Evolutionary conservation across 2,113 vertebrate species (phyloP), one percentile per base, ranked within the genome.

Genomic region (Pristiophorus japonicus): DNA sequence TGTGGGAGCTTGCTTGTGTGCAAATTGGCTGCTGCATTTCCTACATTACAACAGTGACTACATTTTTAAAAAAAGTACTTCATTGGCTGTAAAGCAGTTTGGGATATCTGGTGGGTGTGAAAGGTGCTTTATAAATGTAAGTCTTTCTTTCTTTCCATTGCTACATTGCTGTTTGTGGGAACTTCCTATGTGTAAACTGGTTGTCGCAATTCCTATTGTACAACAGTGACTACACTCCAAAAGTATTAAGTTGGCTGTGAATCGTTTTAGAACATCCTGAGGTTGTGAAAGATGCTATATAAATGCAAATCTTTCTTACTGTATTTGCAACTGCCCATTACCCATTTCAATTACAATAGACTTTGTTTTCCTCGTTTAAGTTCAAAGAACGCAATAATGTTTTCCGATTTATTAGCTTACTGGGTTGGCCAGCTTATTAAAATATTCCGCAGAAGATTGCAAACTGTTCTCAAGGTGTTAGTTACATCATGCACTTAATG

Each of bases 381-480:
- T 38, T 38, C 87, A 38, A 63, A 63, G 30, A 92, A 63, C 59
- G 38, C 55, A 63, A 38, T 20, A 20, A 38, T 63, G 62, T 18
- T 92, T 92, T 92, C n/a, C 14, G 38, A 63, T 20, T 92, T 55
- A 30, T 88, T 55, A 24, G 47, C 47, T 92, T 92, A 63, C 34
- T 92, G n/a, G 34, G 59, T n/a, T 63, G 30, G 34, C 88, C 88
- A 92, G 11, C 55, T 59, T 22, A 63, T 38, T 92, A 62, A 92
- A 92, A 18, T 92, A n/a, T 92, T 92, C 55, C 34, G 63, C 4
- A 92, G 88, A 92, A 38, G 55, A 92, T 92, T 92, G 88, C 88
- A 92, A 92, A 38, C n/a, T 92, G 88, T 92, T 92, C 88, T 92
- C 88, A 92, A 92, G 88, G 59, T 92, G 38, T 92, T 34, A 63